Base-by-base conservation (phyloP, 2,888 invertebrate genomes). In the Aspidiotus rigidus region DNA sequence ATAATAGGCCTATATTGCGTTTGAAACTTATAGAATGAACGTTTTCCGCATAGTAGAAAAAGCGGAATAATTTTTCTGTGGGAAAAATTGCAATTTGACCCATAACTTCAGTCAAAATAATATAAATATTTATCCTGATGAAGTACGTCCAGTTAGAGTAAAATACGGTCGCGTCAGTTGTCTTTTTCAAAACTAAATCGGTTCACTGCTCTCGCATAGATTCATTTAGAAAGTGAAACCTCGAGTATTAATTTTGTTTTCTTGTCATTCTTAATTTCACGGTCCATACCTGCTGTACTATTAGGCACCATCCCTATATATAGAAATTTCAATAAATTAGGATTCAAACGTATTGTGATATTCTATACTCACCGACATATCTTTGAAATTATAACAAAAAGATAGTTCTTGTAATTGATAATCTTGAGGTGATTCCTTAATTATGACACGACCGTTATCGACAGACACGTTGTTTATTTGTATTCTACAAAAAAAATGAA, bases 351-450 rank as follows among this genome's bases (percentile, higher is more conserved):
- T 28, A 1, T 28, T 28, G 1, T 28, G 28, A 16, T 62, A 16
- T 7, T 62, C 28, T n/a, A 49, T 49, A n/a, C 64, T 40, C 55
- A 67, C 67, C 59, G 42, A 28, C 7, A 67, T 9, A 53, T 67
- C 67, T 39, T 67, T 67, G 53, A 67, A 67, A 49, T 67, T 49
- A 44, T 59, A 67, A n/a, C 57, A 59, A 41, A 67, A 13, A 39
- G 28, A 42, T 9, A 67, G 16, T 13, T 59, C 49, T 28, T 49
- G 8, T 39, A 67, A 60, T 49, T 67, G 67, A 13, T 60, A 39
- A 15, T 67, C 67, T 39, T 67, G 28, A 9, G 67, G 67, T 1
- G 67, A 60, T 39, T 67, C 67, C 15, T 53, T 67, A 41, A 67
- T 67, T 3, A 60, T 44, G 7, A 67, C 59, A 49, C 49, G 59